Percentiles rank a stretch among this genome's conserved stretches.
Conservation (phyloP, 2,888 invertebrate genomes). For the Diploptera punctata region DNA sequence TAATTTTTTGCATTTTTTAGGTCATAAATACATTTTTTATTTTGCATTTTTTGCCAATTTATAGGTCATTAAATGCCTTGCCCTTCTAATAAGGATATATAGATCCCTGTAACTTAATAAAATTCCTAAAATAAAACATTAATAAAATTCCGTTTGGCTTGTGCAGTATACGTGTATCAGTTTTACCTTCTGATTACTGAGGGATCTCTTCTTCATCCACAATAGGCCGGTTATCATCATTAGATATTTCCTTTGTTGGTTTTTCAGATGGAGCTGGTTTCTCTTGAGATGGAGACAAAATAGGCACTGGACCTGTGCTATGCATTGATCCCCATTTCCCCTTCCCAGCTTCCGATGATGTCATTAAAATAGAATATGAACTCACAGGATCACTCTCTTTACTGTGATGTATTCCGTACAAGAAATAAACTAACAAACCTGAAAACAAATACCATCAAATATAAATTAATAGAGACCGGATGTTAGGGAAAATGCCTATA, state of each 20-base stretch:
- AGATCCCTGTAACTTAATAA: no score
- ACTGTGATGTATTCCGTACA: slow-evolving; percentile 87
- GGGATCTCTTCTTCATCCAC: slow-evolving; percentile 45
- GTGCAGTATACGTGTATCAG: no score
- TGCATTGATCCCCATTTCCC: slow-evolving; percentile 57
- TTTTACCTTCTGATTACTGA: neutral
- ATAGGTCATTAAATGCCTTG: no score
- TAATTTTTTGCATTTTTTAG: no score
- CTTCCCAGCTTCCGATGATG: slow-evolving; percentile 67
- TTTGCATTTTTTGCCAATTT: no score
- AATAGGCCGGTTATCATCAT: slow-evolving; percentile 51
- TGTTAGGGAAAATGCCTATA: no score
- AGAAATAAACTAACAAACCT: slow-evolving; percentile 83
- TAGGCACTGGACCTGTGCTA: slow-evolving; percentile 14
- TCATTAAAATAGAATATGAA: slow-evolving; percentile 68
- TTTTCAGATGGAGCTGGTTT: neutral
- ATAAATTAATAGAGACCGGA: no score
- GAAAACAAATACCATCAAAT: slow-evolving; percentile 52
- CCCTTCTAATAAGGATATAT: no score
- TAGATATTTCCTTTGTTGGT: slow-evolving; percentile 25
- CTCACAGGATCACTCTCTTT: slow-evolving; percentile 72
- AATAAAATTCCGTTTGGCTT: no score
- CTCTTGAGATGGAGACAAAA: slow-evolving; percentile 33
- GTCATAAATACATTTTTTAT: no score
- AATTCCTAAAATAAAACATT: no score